phyloP scores from a whole-genome alignment of 2,113 vertebrate species.

The Trochalopteron elliotii region DNA sequence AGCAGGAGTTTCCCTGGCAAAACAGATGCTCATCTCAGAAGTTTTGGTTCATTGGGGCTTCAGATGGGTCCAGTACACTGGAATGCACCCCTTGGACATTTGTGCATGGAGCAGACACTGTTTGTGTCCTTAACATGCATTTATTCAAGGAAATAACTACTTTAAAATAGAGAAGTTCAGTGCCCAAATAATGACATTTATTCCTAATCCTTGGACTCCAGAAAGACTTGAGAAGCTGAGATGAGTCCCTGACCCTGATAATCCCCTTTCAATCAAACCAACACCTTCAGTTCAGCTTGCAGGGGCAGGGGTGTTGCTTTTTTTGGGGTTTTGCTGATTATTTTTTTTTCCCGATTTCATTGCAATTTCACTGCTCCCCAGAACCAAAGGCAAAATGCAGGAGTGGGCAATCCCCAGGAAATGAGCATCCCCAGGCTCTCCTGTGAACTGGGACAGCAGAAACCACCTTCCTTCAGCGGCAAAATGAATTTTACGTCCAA shows the following conservation, averaged over 20 bases:
- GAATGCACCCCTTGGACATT: neutral
- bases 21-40: neutral
- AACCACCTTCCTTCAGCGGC: neutral
- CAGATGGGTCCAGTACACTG: neutral
- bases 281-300: neutral
- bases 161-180: neutral
- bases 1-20: neutral
- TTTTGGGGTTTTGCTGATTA: neutral
- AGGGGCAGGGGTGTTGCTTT: rapidly evolving
- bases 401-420: neutral
- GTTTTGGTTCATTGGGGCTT: neutral
- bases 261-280: neutral
- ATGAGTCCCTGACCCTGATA: neutral
- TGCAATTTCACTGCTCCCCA: neutral
- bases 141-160: neutral
- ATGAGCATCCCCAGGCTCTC: neutral
- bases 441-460: neutral
- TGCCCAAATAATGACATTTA: neutral
- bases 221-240: neutral
- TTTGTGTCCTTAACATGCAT: neutral
- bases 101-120: neutral
- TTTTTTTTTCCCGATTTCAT: neutral
- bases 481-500: neutral
- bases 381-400: neutral
- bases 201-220: neutral